Percentiles rank a stretch among this genome's conserved stretches.
Evolutionary conservation across 2,113 vertebrate genomes (phyloP).

Genomic region (Brachirus orientalis): DNA sequence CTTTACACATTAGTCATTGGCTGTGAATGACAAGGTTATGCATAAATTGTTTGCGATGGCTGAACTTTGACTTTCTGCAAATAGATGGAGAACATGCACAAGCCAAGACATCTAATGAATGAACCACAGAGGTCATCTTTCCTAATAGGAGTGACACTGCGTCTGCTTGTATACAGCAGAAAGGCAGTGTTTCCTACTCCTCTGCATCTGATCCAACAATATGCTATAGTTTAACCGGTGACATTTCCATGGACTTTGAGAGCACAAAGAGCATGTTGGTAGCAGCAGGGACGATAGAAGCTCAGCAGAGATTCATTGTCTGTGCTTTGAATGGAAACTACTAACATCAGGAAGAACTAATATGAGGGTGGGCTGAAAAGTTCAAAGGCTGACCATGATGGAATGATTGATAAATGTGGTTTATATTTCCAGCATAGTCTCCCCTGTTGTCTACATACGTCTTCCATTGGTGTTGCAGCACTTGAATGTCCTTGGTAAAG

Average conservation of each 20-base stretch:
- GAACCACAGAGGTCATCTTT: slow-evolving; percentile 44
- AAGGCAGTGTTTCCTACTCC: slow-evolving; percentile 44
- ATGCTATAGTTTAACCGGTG: slow-evolving; percentile 53
- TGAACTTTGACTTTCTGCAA: slow-evolving; percentile 66
- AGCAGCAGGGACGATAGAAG: slow-evolving; percentile 18
- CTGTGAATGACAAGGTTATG: slow-evolving; percentile 61
- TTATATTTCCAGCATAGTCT: no score
- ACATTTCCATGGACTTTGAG: slow-evolving; percentile 53
- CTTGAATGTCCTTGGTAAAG: no score
- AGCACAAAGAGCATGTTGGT: slow-evolving; percentile 20
- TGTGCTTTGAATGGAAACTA: slow-evolving; percentile 34
- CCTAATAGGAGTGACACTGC: slow-evolving; percentile 44
- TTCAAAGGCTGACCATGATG: no score
- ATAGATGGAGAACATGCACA: slow-evolving; percentile 64
- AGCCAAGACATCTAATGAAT: slow-evolving; percentile 38
- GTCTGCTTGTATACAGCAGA: slow-evolving; percentile 42
- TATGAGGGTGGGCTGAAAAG: slow-evolving; percentile 1
- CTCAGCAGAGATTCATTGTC: neutral
- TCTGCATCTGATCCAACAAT: slow-evolving; percentile 62
- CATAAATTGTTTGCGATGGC: slow-evolving; percentile 61
- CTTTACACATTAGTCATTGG: slow-evolving; percentile 58
- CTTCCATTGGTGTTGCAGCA: no score
- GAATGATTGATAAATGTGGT: no score
- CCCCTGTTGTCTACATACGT: no score
- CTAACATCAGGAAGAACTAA: slow-evolving; percentile 34